Conservation (phyloP, 1,140 invertebrate genomes). For the Neelides sp. region DNA sequence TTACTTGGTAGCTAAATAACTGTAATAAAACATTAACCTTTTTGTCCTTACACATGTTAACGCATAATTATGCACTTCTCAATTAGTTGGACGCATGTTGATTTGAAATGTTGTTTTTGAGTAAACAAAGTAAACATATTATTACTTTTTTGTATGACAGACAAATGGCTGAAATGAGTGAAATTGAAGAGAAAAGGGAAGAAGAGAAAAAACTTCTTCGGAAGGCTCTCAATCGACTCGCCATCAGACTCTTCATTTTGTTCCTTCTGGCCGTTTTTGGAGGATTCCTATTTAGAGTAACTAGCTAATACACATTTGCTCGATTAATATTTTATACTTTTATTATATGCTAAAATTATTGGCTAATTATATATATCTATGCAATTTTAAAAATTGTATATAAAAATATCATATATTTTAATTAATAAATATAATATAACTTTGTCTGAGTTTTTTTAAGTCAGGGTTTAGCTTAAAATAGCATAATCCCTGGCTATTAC, state of each 20-base stretch:
- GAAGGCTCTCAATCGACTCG: slow-evolving; percentile 13
- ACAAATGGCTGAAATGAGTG: slow-evolving; percentile 15
- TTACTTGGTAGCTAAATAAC: no score
- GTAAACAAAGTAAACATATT: no score
- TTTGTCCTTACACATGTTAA: no score
- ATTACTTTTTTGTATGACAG: no score
- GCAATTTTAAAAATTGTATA: neutral
- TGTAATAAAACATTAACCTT: no score
- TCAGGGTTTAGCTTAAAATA: no score
- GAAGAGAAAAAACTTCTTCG: slow-evolving; percentile 13
- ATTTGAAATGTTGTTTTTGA: no score
- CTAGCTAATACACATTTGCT: neutral
- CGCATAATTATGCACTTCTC: no score
- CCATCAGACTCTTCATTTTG: slow-evolving; percentile 21
- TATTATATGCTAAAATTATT: neutral
- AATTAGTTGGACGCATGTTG: no score
- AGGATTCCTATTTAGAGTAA: slow-evolving; percentile 28
- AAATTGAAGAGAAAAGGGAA: slow-evolving; percentile 9
- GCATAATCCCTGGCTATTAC: no score
- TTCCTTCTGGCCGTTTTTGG: slow-evolving; percentile 22
- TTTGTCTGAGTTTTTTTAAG: no score
- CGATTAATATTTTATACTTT: slow-evolving; percentile 3
- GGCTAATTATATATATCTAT: neutral
- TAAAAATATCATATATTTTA: neutral
- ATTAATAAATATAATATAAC: neutral